Evolutionary conservation across 2,888 invertebrate species (phyloP), one percentile per base, ranked within the genome.

Genomic region (Teinopalpus imperialis): DNA sequence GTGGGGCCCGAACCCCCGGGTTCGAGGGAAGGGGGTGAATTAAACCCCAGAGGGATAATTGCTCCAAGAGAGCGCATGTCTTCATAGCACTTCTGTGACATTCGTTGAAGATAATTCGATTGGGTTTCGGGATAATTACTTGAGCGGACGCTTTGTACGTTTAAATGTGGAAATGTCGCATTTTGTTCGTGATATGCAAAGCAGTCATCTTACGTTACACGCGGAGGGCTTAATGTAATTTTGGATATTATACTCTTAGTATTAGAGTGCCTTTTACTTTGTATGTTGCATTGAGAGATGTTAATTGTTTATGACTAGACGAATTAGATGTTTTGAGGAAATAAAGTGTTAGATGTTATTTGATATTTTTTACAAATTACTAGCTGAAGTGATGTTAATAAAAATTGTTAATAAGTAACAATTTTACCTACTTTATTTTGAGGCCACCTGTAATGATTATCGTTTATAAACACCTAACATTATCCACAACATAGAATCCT

Each of bases 61-160:
- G 74, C 70, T 69, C 61, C 61, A 79, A 76, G 79, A 75, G 75
- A 74, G 70, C 66, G 68, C 74, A 66, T 68, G 77, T 81, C 81
- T 83, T 83, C 74, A 70, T 74, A 61, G 53, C 63, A 73, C 72
- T 76, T 74, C 65, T 66, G 69, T 78, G 79, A 74, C 81, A 69
- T 71, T 66, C 62, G 61, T 54, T 62, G 62, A 63, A 70, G 70
- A 68, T 83, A 87, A 87, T 80, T 80, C 72, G 77, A 87, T 86
- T 83, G 69, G 65, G 68, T 69, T 64, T 61, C 60, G 66, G 76
- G 71, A 74, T 82, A 81, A 83, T 81, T 74, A 66, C 57, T 57
- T 61, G 59, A 57, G 55, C 54, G 53, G 24, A 21, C 53, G 56
- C 56, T 61, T 61, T 57, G 57, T 63, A 51, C 60, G 51, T 52